Evolutionary conservation across 2,797 vertebrate species (phyloP), one percentile per base, ranked within the genome.

Genomic region (Lacerta bilineata): DNA sequence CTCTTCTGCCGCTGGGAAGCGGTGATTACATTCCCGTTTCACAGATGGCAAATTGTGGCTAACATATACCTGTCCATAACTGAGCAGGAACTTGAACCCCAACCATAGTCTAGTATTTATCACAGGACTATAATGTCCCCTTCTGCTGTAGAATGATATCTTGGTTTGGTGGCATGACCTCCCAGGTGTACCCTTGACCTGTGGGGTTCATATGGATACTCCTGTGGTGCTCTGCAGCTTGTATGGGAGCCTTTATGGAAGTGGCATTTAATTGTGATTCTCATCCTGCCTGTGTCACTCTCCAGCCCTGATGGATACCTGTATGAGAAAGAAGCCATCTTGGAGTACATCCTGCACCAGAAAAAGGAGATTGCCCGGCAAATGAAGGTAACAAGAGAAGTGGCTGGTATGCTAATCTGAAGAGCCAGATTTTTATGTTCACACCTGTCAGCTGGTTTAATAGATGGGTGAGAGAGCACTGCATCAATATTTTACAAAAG

Each of bases 301-400:
- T 59, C n/a, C 93, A 98, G 98, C 79, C 97, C 96, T 2, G 98
- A 98, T 89, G 98, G 98, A 74, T 99, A 96, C 93, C 92, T 99
- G 78, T 99, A 98, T 91, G 98, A 99, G 90, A 98, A 97, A 59
- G 98, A 98, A 96, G 98, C 98, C 0, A 98, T 99, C 91, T 96
- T 99, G 50, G 98, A 99, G 93, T 99, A 98, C 88, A 98, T 99
- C 82, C 94, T 99, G 80, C 98, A 98, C 91, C 98, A 98, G 91
- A 99, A 99, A 95, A 98, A 95, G 1, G 97, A 98, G 69, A 97
- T 97, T 8, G 98, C 98, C 85, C 97, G 98, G 88, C 98, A 98
- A 91, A 98, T 98, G 97, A 99, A 98, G 98, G 98, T 98, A 83
- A 66, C 17, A 1, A 36, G 59, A 39, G 55, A 3, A 17, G 46